Conservation (phyloP, 2,113 vertebrate genomes). For the Calyptommatus sinebrachiatus region DNA sequence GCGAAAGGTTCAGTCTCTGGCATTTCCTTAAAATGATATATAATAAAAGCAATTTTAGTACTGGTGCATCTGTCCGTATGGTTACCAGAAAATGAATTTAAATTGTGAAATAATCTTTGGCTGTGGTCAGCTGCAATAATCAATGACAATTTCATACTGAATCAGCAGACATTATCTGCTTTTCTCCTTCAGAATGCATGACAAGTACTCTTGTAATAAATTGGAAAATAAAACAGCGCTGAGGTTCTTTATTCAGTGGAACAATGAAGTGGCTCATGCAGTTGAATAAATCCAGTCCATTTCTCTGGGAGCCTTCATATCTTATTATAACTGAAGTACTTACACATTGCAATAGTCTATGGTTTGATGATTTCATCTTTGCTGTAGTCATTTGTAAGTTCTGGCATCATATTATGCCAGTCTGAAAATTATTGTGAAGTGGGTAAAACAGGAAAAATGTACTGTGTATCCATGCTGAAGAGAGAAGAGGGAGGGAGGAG, state of each 20-base stretch:
- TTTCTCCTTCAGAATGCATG: conserved; percentile 18
- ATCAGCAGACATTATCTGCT: not conserved
- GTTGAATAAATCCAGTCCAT: conserved; percentile 8
- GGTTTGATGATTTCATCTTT: conserved; percentile 11
- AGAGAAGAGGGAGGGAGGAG: not conserved
- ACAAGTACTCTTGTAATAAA: conserved; percentile 16
- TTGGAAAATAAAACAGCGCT: conserved; percentile 32
- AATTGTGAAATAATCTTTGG: not conserved
- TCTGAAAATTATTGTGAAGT: not conserved
- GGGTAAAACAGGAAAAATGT: not conserved
- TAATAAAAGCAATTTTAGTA: too few species aligned
- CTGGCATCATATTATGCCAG: not conserved
- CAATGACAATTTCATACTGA: conserved; percentile 12
- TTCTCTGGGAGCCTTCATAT: conserved; percentile 23
- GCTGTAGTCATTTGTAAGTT: not conserved
- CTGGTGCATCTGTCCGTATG: too few species aligned
- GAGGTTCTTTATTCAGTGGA: conserved; percentile 2
- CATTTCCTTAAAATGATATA: too few species aligned
- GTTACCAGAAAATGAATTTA: too few species aligned
- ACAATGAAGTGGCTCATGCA: conserved; percentile 32
- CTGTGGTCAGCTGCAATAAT: not conserved
- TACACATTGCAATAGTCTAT: conserved; percentile 3
- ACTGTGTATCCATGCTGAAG: not conserved
- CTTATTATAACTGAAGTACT: conserved; percentile 25
- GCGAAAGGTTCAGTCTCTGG: too few species aligned